Evolutionary conservation across 1,140 invertebrate species (phyloP).

Genomic region (Euwallacea similis): DNA sequence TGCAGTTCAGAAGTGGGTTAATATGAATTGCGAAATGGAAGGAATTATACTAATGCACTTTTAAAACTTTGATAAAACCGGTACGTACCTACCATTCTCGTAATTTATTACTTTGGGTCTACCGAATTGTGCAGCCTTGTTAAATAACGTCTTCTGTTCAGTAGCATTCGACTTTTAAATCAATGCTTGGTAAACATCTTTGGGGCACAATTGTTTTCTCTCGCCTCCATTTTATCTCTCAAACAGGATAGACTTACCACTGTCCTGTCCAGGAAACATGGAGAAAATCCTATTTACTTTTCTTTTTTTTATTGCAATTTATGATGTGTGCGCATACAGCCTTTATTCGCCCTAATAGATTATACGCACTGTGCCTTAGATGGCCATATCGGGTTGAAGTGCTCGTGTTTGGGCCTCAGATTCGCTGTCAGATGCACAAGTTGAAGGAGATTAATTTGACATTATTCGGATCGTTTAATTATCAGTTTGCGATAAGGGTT

Average conservation of each 20-base stretch:
- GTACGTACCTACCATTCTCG: neutral
- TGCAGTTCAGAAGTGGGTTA: neutral
- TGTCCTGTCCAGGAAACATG: neutral
- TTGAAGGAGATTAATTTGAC: conserved; percentile 26
- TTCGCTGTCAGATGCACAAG: conserved; percentile 17
- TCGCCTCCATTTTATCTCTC: neutral
- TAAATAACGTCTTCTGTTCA: conserved; percentile 12
- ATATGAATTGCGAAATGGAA: conserved; percentile 17
- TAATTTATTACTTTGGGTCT: neutral
- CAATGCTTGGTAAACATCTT: neutral
- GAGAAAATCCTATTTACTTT: neutral
- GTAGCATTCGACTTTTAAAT: neutral
- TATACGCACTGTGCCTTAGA: conserved; percentile 9
- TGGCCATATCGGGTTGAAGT: conserved; percentile 13
- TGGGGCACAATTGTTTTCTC: neutral
- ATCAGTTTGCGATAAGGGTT: neutral
- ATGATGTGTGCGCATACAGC: conserved; percentile 16
- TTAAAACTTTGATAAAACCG: conserved; percentile 16
- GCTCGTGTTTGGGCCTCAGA: conserved; percentile 17
- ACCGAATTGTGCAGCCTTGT: neutral
- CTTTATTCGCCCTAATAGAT: conserved; percentile 16
- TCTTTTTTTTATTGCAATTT: conserved; percentile 9
- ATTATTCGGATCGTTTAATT: conserved; percentile 7
- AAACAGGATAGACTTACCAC: neutral
- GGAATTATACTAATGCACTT: conserved; percentile 25